phyloP scores from a whole-genome alignment of 1,140 invertebrate genomes.

The Oreohelix idahoensis region DNA sequence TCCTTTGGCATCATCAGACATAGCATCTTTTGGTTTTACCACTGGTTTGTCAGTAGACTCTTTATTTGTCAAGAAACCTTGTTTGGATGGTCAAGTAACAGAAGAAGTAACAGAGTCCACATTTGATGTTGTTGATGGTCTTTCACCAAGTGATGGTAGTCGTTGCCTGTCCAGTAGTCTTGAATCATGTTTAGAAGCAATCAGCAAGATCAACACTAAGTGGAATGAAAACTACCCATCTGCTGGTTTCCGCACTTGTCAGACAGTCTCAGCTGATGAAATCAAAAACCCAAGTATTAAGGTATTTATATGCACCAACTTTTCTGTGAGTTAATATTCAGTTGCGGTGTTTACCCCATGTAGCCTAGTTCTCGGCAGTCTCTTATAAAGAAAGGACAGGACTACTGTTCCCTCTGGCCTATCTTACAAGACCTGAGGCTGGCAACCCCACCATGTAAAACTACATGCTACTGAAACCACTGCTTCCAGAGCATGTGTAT shows the following conservation, averaged over 20 bases:
- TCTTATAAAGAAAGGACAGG: no score
- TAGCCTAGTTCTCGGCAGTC: no score
- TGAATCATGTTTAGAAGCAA: neutral
- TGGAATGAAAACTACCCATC: constrained; percentile 20
- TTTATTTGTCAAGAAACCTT: neutral
- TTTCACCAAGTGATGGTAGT: neutral
- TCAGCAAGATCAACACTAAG: constrained; percentile 5
- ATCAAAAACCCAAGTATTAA: constrained; percentile 10
- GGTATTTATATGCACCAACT: neutral
- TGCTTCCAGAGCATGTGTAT: no score
- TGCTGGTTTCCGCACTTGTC: constrained; percentile 18
- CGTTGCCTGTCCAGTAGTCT: neutral
- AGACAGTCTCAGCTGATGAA: neutral
- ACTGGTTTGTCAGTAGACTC: neutral
- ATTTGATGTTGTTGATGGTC: neutral
- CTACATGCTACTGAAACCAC: no score
- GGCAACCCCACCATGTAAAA: no score
- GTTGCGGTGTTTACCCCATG: no score
- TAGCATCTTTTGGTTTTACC: neutral
- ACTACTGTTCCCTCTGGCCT: no score
- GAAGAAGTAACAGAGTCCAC: neutral
- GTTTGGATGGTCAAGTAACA: neutral
- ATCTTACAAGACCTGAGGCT: no score
- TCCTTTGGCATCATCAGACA: neutral
- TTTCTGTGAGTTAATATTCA: no score